Evolutionary conservation across 1,140 invertebrate species (phyloP).

Genomic region (Forficula auricularia): DNA sequence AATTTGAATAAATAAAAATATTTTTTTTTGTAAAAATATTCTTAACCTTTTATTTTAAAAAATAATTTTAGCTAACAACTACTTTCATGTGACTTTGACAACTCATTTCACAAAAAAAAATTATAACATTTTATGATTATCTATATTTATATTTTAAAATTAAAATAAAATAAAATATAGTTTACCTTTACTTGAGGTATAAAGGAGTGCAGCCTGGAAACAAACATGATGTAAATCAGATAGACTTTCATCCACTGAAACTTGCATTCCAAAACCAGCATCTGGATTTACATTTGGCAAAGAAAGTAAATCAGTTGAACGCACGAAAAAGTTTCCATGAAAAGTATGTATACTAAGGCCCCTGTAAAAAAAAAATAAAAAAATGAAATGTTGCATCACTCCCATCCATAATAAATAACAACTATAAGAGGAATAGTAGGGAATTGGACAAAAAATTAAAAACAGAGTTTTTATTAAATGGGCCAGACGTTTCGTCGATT

Average conservation of each 20-base stretch:
- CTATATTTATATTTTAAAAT: background rate
- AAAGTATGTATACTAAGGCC: constrained; percentile 92
- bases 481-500: too few species aligned
- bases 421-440: too few species aligned
- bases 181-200: constrained; percentile 90
- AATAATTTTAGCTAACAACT: constrained; percentile 3
- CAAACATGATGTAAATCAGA: constrained; percentile 74
- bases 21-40: too few species aligned
- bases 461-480: too few species aligned
- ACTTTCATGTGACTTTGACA: constrained; percentile 6
- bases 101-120: background rate
- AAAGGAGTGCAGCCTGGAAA: constrained; percentile 94
- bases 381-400: constrained; percentile 6
- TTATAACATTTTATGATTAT: background rate
- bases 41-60: background rate
- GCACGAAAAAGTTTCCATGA: constrained; percentile 98
- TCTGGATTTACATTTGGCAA: constrained; percentile 97
- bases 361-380: constrained; percentile 24
- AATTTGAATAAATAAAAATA: too few species aligned
- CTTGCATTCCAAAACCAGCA: constrained; percentile 93
- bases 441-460: too few species aligned
- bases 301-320: constrained; percentile 89
- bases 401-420: too few species aligned
- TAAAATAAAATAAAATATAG: background rate
- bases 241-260: constrained; percentile 82